Conservation (phyloP, 1,140 invertebrate species). For the Ceratina japonica region DNA sequence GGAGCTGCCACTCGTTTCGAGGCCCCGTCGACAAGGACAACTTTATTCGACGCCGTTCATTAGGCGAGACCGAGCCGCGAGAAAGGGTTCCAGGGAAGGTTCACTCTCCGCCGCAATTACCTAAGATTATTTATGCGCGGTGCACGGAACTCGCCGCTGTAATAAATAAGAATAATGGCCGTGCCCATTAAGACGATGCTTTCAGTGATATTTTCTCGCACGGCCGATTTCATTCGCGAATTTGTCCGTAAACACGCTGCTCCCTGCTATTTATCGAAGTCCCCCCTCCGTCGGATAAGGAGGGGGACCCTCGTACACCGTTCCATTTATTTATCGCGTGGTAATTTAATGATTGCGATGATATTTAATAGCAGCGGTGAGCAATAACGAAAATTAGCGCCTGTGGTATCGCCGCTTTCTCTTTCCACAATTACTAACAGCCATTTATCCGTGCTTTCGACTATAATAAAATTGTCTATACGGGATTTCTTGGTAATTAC, state of each 20-base stretch:
- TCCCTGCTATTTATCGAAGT: constrained; percentile 71
- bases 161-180: constrained; percentile 77
- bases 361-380: too few relatives aligned
- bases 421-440: too few relatives aligned
- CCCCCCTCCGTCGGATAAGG: background rate
- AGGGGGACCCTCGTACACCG: background rate
- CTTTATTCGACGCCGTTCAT: constrained; percentile 48
- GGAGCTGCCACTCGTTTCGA: constrained; percentile 10
- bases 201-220: constrained; percentile 78
- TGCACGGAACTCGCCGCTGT: constrained; percentile 70
- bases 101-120: constrained; percentile 70
- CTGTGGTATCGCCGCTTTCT: too few relatives aligned
- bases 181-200: constrained; percentile 74
- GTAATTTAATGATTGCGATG: too few relatives aligned
- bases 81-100: constrained; percentile 39
- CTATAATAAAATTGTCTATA: too few relatives aligned
- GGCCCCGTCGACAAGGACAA: constrained; percentile 32
- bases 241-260: constrained; percentile 71
- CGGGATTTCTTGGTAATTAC: too few relatives aligned
- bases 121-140: constrained; percentile 77
- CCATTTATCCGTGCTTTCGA: too few relatives aligned
- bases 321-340: too few relatives aligned
- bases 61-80: constrained; percentile 24
- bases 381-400: too few relatives aligned
- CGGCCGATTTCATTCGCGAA: constrained; percentile 70